These are phyloP conservation scores for Noctua comes DNA, from an alignment of 2,888 invertebrate species.

Conservation along the genomic window DNA sequence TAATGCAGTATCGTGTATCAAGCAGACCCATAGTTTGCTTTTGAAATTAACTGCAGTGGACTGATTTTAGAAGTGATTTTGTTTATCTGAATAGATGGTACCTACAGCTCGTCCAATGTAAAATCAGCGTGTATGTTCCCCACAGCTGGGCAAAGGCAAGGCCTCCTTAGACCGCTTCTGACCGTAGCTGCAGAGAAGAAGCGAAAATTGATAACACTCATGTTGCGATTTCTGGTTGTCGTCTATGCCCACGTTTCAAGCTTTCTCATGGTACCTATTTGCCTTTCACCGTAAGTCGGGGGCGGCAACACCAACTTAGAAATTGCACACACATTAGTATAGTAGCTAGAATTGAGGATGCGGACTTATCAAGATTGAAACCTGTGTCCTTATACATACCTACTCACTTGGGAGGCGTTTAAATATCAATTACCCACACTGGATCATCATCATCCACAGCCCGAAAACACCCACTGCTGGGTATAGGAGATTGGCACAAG, in stretches of 20 bases:
- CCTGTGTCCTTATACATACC: not conserved
- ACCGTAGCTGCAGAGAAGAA: not conserved
- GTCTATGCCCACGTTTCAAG: not conserved
- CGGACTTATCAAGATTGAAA: not conserved
- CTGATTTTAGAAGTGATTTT: constrained; percentile 17
- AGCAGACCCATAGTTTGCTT: constrained; percentile 32
- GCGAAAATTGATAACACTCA: not conserved
- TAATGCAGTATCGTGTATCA: constrained; percentile 65
- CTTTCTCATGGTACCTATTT: not conserved
- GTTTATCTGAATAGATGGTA: not conserved
- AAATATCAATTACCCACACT: not conserved
- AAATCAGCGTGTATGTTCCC: not conserved
- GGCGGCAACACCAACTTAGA: not conserved
- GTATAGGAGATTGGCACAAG: too few species aligned
- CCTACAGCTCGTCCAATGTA: not conserved
- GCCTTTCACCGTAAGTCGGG: not conserved
- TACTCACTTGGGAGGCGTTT: not conserved
- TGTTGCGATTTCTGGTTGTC: not conserved
- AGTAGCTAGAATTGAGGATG: not conserved
- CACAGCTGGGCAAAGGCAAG: not conserved
- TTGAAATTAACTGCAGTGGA: constrained; percentile 38
- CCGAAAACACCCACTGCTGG: too few species aligned
- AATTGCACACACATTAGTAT: not conserved
- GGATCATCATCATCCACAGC: too few species aligned
- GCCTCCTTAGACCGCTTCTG: not conserved